phyloP scores from a whole-genome alignment of 2,113 vertebrate genomes.

The Pygoscelis antarcticus region DNA sequence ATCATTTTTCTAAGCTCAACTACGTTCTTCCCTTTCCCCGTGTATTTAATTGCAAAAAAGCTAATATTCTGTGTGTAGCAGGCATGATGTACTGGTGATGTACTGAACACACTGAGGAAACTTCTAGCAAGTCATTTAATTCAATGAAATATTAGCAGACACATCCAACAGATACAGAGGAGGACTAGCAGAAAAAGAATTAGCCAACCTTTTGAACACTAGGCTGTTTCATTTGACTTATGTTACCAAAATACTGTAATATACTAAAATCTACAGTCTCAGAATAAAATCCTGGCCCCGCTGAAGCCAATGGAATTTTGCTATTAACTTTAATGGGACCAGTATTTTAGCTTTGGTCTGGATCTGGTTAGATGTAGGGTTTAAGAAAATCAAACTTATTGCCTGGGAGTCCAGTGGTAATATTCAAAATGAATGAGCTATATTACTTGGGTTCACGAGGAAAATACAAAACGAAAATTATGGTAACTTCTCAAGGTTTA shows the following conservation, averaged over 20 bases:
- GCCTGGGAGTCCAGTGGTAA: slow-evolving; percentile 28
- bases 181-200: neutral
- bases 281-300: neutral
- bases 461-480: slow-evolving; percentile 58
- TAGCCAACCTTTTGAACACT: neutral
- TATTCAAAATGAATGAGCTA: slow-evolving; percentile 42
- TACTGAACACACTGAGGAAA: neutral
- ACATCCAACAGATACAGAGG: neutral
- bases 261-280: neutral
- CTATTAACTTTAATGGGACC: slow-evolving; percentile 24
- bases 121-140: neutral
- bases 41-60: neutral
- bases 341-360: slow-evolving; percentile 44
- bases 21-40: neutral
- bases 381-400: slow-evolving; percentile 59
- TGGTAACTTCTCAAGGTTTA: slow-evolving; percentile 64
- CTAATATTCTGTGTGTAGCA: neutral
- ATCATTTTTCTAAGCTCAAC: neutral
- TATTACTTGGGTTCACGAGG: slow-evolving; percentile 47
- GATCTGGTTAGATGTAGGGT: slow-evolving; percentile 22
- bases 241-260: neutral
- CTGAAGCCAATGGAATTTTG: slow-evolving; percentile 25
- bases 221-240: slow-evolving; percentile 8
- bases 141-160: neutral
- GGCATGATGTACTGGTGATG: neutral